A percentile compares a stretch with the other conserved stretches of the same genome.
Conservation (phyloP, 2,797 vertebrate species). For the Remorina albescens region DNA sequence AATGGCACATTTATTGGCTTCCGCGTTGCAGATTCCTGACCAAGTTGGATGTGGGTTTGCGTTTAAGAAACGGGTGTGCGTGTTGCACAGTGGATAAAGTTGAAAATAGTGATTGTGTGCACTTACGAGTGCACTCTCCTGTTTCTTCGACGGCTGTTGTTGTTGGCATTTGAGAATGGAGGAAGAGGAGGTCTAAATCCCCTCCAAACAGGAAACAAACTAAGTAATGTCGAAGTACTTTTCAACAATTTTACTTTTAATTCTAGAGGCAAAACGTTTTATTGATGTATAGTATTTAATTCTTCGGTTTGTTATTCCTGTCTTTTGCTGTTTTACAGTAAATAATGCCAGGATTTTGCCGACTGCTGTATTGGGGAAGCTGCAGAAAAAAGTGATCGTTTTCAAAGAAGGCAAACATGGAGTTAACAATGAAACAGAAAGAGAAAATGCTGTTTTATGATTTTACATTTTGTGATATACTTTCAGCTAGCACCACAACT, state of each 20-base stretch:
- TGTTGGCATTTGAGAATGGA: constrained; percentile 87
- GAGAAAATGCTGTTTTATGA: neutral
- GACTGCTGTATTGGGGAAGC: constrained; percentile 12
- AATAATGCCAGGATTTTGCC: constrained; percentile 13
- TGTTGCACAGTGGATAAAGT: constrained; percentile 29
- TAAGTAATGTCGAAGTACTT: constrained; percentile 65
- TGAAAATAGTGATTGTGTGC: constrained; percentile 67
- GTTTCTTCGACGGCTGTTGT: constrained; percentile 86
- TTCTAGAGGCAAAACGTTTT: neutral
- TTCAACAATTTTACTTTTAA: constrained; percentile 34
- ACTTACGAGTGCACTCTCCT: constrained; percentile 84
- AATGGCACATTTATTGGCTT: constrained; percentile 14
- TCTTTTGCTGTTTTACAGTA: neutral
- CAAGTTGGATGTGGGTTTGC: neutral
- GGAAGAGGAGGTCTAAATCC: constrained; percentile 90
- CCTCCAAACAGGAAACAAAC: constrained; percentile 87
- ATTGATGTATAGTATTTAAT: neutral
- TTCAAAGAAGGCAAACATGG: neutral
- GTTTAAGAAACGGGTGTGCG: neutral
- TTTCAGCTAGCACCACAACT: neutral
- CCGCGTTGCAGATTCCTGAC: constrained; percentile 24
- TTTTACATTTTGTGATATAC: rapidly evolving
- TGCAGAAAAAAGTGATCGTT: constrained; percentile 24
- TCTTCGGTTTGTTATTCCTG: neutral
- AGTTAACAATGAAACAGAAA: neutral